Percentiles rank a stretch among this genome's conserved stretches.
phyloP scores from a whole-genome alignment of 2,797 vertebrate genomes.

The Phyllotis vaccarum region DNA sequence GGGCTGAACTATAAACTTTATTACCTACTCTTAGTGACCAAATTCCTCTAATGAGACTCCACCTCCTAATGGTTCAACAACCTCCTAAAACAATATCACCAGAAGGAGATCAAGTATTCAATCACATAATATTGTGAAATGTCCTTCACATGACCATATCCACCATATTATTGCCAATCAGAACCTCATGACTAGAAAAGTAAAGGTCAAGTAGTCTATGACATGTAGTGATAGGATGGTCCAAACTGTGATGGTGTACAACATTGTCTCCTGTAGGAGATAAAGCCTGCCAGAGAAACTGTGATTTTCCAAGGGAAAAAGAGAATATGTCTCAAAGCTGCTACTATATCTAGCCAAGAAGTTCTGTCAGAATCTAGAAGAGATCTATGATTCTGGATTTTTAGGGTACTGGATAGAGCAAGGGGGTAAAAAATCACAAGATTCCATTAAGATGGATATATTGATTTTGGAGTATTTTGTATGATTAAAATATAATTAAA shows the following conservation, averaged over 20 bases:
- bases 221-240: background rate
- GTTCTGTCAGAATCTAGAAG: background rate
- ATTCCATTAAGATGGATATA: background rate
- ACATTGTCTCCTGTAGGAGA: background rate
- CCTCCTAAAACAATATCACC: background rate
- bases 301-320: slow-evolving; percentile 22
- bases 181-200: background rate
- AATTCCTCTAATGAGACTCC: background rate
- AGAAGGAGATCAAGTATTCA: background rate
- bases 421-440: background rate
- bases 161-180: background rate
- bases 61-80: background rate
- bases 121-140: background rate
- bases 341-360: background rate
- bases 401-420: background rate
- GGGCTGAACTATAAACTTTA: background rate
- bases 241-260: background rate
- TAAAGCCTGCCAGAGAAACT: background rate
- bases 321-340: background rate
- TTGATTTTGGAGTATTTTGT: background rate
- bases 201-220: background rate
- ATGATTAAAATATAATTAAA: background rate
- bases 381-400: background rate
- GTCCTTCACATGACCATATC: background rate
- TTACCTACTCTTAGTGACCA: background rate